Evolutionary conservation across 2,113 vertebrate genomes (phyloP).

Genomic region (Hyaena hyaena): DNA sequence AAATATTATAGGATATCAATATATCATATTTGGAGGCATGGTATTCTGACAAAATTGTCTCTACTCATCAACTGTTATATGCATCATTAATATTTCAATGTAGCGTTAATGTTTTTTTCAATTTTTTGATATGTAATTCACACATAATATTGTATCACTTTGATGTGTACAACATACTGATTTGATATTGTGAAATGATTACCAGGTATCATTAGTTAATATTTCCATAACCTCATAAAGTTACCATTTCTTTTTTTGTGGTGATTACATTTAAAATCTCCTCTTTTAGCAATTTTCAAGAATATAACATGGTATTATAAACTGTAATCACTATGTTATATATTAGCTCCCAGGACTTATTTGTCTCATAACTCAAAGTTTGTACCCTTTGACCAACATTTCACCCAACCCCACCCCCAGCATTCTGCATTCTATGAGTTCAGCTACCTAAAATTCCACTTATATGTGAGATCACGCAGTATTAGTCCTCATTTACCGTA

Average conservation of each 20-base stretch:
- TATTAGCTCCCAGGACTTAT: not conserved
- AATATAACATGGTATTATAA: not conserved
- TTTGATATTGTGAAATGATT: not conserved
- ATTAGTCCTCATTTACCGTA: not conserved
- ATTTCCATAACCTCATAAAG: not conserved
- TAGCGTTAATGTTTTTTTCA: not conserved
- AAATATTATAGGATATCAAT: not conserved
- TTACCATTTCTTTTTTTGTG: not conserved
- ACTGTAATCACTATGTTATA: not conserved
- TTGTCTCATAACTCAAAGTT: not conserved
- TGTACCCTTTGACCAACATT: not conserved
- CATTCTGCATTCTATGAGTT: not conserved
- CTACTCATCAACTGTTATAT: not conserved
- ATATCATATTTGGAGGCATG: not conserved
- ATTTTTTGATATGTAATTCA: not conserved
- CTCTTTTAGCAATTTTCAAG: not conserved
- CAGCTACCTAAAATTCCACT: not conserved
- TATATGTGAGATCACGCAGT: not conserved
- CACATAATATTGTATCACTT: not conserved
- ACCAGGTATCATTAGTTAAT: not conserved
- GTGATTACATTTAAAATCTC: not conserved
- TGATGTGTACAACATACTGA: not conserved
- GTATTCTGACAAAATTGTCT: not conserved
- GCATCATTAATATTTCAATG: not conserved
- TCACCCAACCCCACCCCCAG: no score